These are phyloP conservation scores for Junonia oenone DNA, from an alignment of 2,888 invertebrate species.

Conservation along the genomic window DNA sequence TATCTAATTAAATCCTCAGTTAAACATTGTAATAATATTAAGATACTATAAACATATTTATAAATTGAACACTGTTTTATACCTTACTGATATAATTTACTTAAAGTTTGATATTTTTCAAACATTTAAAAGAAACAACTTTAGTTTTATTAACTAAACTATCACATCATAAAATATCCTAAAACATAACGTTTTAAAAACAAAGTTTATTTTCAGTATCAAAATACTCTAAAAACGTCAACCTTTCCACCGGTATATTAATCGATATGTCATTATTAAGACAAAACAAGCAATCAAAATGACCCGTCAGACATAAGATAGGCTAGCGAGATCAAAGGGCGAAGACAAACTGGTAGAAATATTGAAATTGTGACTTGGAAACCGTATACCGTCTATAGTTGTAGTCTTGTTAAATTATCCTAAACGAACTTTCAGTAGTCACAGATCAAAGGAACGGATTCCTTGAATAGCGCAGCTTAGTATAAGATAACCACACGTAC, in stretches of 20 bases:
- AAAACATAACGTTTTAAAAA: too few relatives aligned
- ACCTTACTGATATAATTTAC: not conserved
- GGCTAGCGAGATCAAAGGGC: conserved; percentile 37
- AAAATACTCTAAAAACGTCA: too few relatives aligned
- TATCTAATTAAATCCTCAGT: too few relatives aligned
- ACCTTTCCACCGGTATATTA: conserved; percentile 2
- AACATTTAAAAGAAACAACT: too few relatives aligned
- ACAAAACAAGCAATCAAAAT: conserved; percentile 16
- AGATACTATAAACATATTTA: too few relatives aligned
- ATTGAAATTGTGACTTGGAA: conserved; percentile 32
- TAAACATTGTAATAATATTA: too few relatives aligned
- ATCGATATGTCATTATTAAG: conserved; percentile 26
- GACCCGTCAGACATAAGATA: conserved; percentile 23
- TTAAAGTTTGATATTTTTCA: too few relatives aligned
- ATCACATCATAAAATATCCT: too few relatives aligned
- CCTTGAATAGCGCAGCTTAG: conserved; percentile 24
- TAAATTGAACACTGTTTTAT: too few relatives aligned
- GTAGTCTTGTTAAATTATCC: conserved; percentile 46
- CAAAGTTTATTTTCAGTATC: too few relatives aligned
- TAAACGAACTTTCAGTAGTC: conserved; percentile 41
- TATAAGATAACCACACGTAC: too few relatives aligned
- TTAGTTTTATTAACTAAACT: too few relatives aligned
- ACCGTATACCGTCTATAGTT: conserved; percentile 24
- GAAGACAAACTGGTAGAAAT: conserved; percentile 32
- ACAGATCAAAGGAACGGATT: conserved; percentile 46